Conservation (phyloP, 2,888 invertebrate species). For the Amphipoea lucens region DNA sequence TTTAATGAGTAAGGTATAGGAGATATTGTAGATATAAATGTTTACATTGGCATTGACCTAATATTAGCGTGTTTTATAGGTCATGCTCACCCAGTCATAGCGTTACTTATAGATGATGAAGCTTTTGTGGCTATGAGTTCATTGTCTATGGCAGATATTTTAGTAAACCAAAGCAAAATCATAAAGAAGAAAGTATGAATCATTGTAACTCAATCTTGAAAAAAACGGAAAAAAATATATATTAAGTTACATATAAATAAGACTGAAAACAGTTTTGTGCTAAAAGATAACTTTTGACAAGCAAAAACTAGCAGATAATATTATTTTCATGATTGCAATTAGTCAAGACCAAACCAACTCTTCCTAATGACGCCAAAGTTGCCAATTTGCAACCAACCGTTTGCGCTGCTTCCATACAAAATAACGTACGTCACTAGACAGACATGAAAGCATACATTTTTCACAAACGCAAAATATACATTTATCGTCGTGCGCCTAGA, state of each 20-base stretch:
- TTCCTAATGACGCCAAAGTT: background rate
- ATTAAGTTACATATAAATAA: background rate
- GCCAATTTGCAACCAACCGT: background rate
- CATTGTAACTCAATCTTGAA: background rate
- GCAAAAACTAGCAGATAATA: background rate
- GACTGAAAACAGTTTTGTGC: background rate
- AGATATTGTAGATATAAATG: background rate
- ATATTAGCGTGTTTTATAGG: slow-evolving; percentile 27
- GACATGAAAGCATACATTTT: slow-evolving; percentile 3
- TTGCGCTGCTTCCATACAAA: background rate
- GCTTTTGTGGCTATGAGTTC: slow-evolving; percentile 17
- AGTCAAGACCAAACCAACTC: background rate
- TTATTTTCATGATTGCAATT: background rate
- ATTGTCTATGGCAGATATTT: slow-evolving; percentile 1
- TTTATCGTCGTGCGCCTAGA: background rate
- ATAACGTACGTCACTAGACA: background rate
- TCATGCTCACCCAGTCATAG: slow-evolving; percentile 22
- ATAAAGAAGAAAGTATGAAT: background rate
- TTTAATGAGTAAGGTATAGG: slow-evolving; percentile 7
- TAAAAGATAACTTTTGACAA: background rate
- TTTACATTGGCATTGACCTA: slow-evolving; percentile 40
- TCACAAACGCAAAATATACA: background rate
- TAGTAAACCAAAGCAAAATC: background rate
- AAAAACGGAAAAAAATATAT: background rate
- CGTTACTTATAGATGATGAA: slow-evolving; percentile 12